Base-by-base conservation (phyloP, 2,797 vertebrate genomes). In the Microcaecilia unicolor region DNA sequence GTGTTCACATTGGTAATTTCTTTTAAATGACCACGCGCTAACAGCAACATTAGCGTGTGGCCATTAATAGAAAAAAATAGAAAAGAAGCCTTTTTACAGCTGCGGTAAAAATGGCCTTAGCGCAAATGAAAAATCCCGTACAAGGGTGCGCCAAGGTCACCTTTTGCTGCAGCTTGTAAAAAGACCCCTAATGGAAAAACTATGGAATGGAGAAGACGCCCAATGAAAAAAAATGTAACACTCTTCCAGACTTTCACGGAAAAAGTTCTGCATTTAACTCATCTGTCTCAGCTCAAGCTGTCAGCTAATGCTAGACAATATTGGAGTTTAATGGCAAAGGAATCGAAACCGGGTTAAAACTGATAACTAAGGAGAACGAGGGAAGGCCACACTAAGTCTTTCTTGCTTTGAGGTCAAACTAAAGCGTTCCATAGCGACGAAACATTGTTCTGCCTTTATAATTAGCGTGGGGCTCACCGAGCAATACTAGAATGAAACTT, bases 401-500 rank as follows among this genome's bases (percentile, higher is more conserved):
- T 34, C 1, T 34, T 10, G 37, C 38, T 44, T 28, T 5, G 13
- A 49, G 28, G 29, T 31, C n/a, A 50, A 32, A 30, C 25, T 27
- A 25, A 48, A 37, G 53, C 61, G 66, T 76, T 76, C 70, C 30
- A 11, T 39, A 78, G 67, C 72, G 71, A 82, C 70, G 63, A 66
- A 66, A 49, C 35, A 33, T 52, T 43, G 31, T 43, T 58, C 51
- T 63, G 37, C 18, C 58, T 61, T 60, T 78, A 76, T 63, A 76
- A 78, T 59, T 67, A 66, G 58, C 53, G 61, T 41, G 64, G 72
- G 67, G 71, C 78, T 68, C 9, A 13, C 78, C 67, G 67, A 78
- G 72, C 51, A 66, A 52, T 53, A 70, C 43, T 64, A 50, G 64
- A 80, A 80, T 70, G 62, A 47, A 54, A 82, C 73, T 86, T 89